Percentiles rank a stretch among this genome's conserved stretches.
phyloP scores from a whole-genome alignment of 2,797 vertebrate species.

The Diplodus sargus region DNA sequence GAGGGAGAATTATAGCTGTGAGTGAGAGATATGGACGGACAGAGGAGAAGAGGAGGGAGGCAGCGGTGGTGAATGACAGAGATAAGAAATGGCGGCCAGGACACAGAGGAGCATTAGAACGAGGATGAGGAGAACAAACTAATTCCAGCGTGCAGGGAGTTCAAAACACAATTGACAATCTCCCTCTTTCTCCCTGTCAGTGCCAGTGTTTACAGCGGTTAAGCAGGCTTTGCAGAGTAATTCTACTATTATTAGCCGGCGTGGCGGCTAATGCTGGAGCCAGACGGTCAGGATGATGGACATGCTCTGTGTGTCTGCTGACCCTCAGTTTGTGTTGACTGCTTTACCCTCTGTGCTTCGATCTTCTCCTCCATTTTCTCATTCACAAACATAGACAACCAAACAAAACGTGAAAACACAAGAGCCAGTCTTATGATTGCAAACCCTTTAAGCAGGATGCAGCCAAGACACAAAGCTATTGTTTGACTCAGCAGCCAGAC shows the following conservation, averaged over 20 bases:
- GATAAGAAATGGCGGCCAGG: conserved; percentile 55
- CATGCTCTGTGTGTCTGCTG: conserved; percentile 20
- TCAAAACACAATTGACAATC: conserved; percentile 48
- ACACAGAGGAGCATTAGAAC: conserved; percentile 28
- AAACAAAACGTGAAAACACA: background rate
- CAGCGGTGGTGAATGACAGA: conserved; percentile 35
- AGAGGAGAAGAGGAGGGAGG: conserved; percentile 25
- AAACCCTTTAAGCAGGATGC: conserved; percentile 24
- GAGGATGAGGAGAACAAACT: conserved; percentile 39
- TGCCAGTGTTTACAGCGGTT: conserved; percentile 62
- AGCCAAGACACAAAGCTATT: conserved; percentile 27
- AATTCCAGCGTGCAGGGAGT: conserved; percentile 51
- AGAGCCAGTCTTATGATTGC: background rate
- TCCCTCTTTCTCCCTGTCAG: conserved; percentile 41
- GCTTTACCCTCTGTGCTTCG: conserved; percentile 19
- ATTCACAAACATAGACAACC: background rate
- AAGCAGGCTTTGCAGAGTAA: conserved; percentile 75
- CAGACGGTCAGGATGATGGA: conserved; percentile 55
- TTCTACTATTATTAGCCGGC: conserved; percentile 72
- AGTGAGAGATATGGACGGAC: conserved; percentile 47
- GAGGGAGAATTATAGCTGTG: conserved; percentile 33
- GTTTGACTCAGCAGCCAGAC: conserved; percentile 30
- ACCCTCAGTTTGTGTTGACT: conserved; percentile 12
- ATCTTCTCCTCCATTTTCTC: background rate
- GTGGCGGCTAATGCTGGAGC: conserved; percentile 63